Evolutionary conservation across 2,888 invertebrate species (phyloP), one percentile per base, ranked within the genome.

Genomic region (Apotomis capreana): DNA sequence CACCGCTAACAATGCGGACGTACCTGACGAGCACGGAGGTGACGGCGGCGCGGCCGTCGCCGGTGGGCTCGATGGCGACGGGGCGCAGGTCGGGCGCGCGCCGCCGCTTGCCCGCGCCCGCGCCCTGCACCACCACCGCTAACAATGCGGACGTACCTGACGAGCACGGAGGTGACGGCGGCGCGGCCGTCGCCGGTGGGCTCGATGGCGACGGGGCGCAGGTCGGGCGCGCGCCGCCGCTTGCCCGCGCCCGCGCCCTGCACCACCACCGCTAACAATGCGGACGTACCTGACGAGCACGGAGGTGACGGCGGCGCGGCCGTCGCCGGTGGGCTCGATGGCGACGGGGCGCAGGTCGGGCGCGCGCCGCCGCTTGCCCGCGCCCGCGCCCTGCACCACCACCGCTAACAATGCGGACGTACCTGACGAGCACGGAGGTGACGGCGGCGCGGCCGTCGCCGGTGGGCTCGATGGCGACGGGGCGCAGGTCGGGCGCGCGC

Each of bases 391-490:
- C n/a, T 79, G 85, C 79, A 95, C 91, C 83, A 96, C 90, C 77
- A 96, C 94, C 13, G 96, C 96, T 72, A 98, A 96, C 68, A 95
- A 95, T 2, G 97, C 0, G 51, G 13, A 58, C 74, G 73, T 74
- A 92, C 92, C 91, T 96, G 74, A 99, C 96, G 81, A 99, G 96
- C 59, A 98, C 96, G 0, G 98, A 97, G 70, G 97, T 97, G 65
- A 99, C 97, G n/a, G 98, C 98, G 12, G 98, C 98, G 57, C 97
- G 94, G 51, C 96, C 97, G 91, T 98, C 98, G 72, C 95, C 96
- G 0, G 98, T 98, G 36, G 98, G 98, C 88, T 99, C 99, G 68
- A 98, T 95, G 57, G 98, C 98, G 70, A 98, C 95, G 54, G 98
- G 97, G 77, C 96, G 94, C 75, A 97, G 94, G 83, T 96, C 96